Base-by-base conservation (phyloP, 2,888 invertebrate genomes). In the Zygogramma bicolorata region DNA sequence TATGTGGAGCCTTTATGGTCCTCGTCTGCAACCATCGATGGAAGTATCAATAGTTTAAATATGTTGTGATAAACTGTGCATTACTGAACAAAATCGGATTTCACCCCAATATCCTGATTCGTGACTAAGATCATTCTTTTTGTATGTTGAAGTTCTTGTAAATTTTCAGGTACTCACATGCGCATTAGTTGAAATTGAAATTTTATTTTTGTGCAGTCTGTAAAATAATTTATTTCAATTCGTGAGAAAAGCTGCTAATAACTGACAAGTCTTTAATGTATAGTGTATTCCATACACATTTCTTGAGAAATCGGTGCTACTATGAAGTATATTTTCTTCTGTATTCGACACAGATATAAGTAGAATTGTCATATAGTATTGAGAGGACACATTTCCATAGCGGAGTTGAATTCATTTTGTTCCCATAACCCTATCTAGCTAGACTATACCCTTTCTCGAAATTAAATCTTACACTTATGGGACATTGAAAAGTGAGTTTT, bases 221-320 rank as follows among this genome's bases (percentile, higher is more conserved):
- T 22, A 20, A 46, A 20, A 22, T 22, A 2, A 46, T 46, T 46
- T 10, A 20, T 46, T 46, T 15, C 22, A 46, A 46, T 46, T 10
- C 20, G 8, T 46, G 46, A 46, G 18, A 20, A 15, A 46, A 20
- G 20, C 20, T 46, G 18, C 6, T 42, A 15, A 15, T 15, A 15
- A 18, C 8, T 25, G 42, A 15, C 42, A 15, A 53, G 53, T 53
- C 22, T 53, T n/a, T 25, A 13, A 53, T 27, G 53, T 53, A 53
- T 53, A 53, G n/a, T 53, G 25, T 53, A n/a, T 53, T 27, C 27
- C 53, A 25, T 53, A 27, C n/a, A 25, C 13, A 53, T 53, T 53
- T 53, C 25, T 22, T 53, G 27, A 53, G 53, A 27, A 53, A 53
- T 53, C n/a, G 53, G 53, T 53, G 53, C 53, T 53, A 53, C 22